Evolutionary conservation across 2,797 vertebrate species (phyloP).

Genomic region (Sebastes iracundus): DNA sequence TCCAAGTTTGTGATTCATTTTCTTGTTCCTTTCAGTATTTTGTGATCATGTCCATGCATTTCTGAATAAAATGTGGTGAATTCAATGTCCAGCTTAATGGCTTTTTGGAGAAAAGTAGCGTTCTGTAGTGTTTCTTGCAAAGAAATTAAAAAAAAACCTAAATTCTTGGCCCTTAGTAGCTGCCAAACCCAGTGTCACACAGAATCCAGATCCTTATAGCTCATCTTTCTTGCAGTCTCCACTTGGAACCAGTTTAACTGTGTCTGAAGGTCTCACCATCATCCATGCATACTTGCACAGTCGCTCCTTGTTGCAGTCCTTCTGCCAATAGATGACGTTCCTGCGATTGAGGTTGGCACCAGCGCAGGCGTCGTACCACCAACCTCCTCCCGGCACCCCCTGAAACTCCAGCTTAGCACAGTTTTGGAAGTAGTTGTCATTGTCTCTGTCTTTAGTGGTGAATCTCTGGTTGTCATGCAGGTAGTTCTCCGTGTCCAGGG

Average conservation of each 20-base stretch:
- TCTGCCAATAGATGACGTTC: constrained; percentile 90
- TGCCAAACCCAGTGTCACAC: background rate
- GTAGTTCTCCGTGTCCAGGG: constrained; percentile 88
- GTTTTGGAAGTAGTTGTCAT: constrained; percentile 90
- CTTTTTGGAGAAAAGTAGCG: background rate
- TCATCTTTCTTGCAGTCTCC: constrained; percentile 80
- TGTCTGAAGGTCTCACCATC: constrained; percentile 85
- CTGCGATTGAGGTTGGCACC: constrained; percentile 88
- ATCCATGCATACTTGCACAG: constrained; percentile 89
- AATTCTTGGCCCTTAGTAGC: background rate
- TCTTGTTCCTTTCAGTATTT: constrained; percentile 59
- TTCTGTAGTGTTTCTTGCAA: background rate
- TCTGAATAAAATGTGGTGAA: constrained; percentile 74
- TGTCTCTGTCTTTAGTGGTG: constrained; percentile 89
- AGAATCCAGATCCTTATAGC: constrained; percentile 65
- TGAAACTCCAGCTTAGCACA: constrained; percentile 87
- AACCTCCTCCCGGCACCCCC: constrained; percentile 85
- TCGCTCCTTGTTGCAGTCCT: constrained; percentile 86
- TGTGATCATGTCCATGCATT: constrained; percentile 68
- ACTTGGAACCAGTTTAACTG: constrained; percentile 65
- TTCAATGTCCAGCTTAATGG: background rate
- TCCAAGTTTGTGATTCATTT: constrained; percentile 42
- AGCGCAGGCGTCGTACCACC: constrained; percentile 89
- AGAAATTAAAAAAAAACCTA: background rate
- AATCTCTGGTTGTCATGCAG: constrained; percentile 92